Conservation (phyloP, 2,113 vertebrate species). For the Ploceus nigricollis region DNA sequence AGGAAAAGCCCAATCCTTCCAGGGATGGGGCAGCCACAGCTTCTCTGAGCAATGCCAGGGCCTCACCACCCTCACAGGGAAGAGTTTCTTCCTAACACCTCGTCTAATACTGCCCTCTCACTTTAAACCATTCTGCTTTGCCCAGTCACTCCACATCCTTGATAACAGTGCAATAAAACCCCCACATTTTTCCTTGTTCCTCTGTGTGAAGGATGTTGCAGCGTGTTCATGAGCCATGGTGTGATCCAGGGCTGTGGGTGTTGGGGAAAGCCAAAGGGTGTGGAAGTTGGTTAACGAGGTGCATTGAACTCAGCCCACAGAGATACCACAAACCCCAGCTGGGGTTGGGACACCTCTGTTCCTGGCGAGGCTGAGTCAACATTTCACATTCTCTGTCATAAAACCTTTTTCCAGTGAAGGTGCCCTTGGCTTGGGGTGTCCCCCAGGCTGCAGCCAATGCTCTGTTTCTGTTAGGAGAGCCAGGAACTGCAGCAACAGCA, state of each 20-base stretch:
- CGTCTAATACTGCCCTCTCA: background rate
- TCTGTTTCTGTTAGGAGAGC: fast-evolving
- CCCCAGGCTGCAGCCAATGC: background rate
- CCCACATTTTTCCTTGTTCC: background rate
- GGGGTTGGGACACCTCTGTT: background rate
- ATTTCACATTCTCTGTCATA: fast-evolving
- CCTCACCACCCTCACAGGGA: background rate
- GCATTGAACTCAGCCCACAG: background rate
- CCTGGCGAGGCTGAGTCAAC: background rate
- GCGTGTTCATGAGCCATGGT: background rate
- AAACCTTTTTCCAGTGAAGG: fast-evolving
- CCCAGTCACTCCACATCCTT: background rate
- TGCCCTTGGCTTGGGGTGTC: background rate
- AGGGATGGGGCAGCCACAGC: background rate
- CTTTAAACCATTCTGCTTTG: background rate
- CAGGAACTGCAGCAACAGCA: fast-evolving
- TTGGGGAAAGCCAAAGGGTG: background rate
- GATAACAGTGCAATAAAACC: background rate
- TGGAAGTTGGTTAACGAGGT: background rate
- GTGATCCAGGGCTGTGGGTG: background rate
- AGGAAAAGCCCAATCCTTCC: background rate
- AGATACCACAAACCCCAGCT: background rate
- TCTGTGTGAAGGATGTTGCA: fast-evolving
- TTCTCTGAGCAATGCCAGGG: background rate
- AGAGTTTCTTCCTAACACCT: background rate